Evolutionary conservation across 2,888 invertebrate species (phyloP).

Genomic region (Lochmaea crataegi): DNA sequence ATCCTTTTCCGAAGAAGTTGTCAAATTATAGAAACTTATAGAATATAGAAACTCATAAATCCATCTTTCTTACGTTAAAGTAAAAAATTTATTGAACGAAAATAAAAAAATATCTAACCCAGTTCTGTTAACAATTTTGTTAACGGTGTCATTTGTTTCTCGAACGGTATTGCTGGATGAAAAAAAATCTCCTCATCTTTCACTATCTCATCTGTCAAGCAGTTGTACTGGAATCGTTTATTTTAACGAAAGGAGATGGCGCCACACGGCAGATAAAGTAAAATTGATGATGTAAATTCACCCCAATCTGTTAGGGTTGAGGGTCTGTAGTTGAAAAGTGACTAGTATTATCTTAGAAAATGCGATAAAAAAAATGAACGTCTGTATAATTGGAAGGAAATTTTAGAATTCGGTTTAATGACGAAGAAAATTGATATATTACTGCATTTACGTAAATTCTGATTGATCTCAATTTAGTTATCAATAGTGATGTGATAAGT

Average conservation of each 20-base stretch:
- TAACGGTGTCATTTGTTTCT: conserved; percentile 20
- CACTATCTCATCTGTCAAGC: conserved; percentile 32
- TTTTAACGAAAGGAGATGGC: conserved; percentile 33
- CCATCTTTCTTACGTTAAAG: too few species aligned
- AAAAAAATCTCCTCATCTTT: neutral
- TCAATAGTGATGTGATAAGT: too few species aligned
- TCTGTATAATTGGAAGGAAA: conserved; percentile 2
- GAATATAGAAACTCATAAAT: too few species aligned
- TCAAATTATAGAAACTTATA: too few species aligned
- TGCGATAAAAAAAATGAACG: conserved; percentile 30
- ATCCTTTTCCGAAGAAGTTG: too few species aligned
- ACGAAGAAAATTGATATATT: too few species aligned
- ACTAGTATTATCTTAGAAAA: conserved; percentile 36
- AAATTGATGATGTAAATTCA: conserved; percentile 43
- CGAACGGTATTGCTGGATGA: neutral
- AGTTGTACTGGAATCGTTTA: conserved; percentile 36
- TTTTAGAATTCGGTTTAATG: too few species aligned
- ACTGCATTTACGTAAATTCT: neutral
- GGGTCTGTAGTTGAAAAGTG: conserved; percentile 40
- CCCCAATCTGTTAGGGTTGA: conserved; percentile 40
- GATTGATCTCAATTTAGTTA: neutral
- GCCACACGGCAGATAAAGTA: conserved; percentile 34
- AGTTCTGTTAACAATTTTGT: neutral
- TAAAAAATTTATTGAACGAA: too few species aligned
- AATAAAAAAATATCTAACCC: too few species aligned